A percentile compares a stretch with the other conserved stretches of the same genome.
Conservation (phyloP, 2,888 invertebrate genomes). For the Rugalucina vietnamica region DNA sequence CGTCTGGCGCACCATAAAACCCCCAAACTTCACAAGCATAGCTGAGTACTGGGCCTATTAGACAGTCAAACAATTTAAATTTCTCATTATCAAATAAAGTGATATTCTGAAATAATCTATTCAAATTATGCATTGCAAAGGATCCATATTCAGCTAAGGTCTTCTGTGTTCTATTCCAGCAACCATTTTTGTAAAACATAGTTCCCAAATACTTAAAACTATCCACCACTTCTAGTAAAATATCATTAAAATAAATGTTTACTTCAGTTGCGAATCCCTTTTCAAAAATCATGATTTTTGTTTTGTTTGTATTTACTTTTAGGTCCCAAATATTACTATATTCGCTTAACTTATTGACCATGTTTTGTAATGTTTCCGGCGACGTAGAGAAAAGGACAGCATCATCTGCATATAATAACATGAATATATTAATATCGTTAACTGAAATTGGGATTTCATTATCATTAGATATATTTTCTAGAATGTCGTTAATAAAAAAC, state of each 20-base stretch:
- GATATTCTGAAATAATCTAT: not conserved
- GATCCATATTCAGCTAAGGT: not conserved
- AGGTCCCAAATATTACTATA: conserved; percentile 8
- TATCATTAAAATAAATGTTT: not conserved
- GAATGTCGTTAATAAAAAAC: not conserved
- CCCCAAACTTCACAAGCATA: not conserved
- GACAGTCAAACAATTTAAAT: not conserved
- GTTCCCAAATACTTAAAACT: conserved; percentile 5
- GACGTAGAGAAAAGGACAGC: conserved; percentile 1
- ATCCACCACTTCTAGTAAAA: not conserved
- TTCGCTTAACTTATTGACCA: not conserved
- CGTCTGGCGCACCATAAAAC: not conserved
- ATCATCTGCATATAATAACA: conserved; percentile 7
- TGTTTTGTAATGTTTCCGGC: not conserved
- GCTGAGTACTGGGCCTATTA: not conserved
- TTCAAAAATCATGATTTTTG: conserved; percentile 4
- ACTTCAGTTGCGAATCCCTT: not conserved
- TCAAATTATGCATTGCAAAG: not conserved
- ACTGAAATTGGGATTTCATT: not conserved
- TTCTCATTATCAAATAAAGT: not conserved
- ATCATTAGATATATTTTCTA: not conserved
- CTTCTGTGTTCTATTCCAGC: not conserved
- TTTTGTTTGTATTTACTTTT: conserved; percentile 9
- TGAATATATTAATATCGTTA: not conserved
- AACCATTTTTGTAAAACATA: conserved; percentile 17